Base-by-base conservation (phyloP, 2,888 invertebrate species). In the Parnassius smintheus region DNA sequence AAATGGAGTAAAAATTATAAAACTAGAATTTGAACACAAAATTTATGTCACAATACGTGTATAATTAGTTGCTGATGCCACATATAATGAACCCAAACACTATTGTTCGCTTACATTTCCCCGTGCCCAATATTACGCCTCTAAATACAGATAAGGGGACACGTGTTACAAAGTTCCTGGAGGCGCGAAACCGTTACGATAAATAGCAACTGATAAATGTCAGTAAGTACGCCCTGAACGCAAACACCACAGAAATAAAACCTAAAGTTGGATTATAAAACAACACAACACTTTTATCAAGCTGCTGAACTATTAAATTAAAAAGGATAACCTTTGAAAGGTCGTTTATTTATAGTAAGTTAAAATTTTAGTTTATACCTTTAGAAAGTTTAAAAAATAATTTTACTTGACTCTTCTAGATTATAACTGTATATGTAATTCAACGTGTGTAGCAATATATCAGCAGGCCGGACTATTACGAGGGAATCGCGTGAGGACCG, bases 181-280 rank as follows among this genome's bases (percentile, higher is more conserved):
- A 75, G 61, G 76, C 74, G 77, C 71, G 70, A 73, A 75, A 74
- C 73, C 76, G 78, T 80, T 77, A 76, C 77, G 81, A 82, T 81
- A 79, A 81, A 82, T 73, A 77, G 75, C 70, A 49, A 25, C 71
- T 63, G 80, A 82, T 82, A 81, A 79, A 80, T 74, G 66, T 62
- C 63, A 66, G 65, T 63, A 65, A 59, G 58, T 62, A 69, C 66
- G 69, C 70, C 68, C 45, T 48, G 50, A 52, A 57, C 64, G 59
- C 66, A 66, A 62, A 46, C 65, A 65, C 68, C 75, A 66, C 62
- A 70, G 71, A 74, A 70, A 72, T 74, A 78, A 71, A 69, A 65
- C 65, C 66, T 68, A 65, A 68, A 68, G 65, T 52, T 49, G 55
- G 42, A 56, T 66, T 65, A 64, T 41, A 59, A 59, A 54, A 57